Conservation (phyloP, 2,797 vertebrate species). For the Yasuhikotakia modesta region DNA sequence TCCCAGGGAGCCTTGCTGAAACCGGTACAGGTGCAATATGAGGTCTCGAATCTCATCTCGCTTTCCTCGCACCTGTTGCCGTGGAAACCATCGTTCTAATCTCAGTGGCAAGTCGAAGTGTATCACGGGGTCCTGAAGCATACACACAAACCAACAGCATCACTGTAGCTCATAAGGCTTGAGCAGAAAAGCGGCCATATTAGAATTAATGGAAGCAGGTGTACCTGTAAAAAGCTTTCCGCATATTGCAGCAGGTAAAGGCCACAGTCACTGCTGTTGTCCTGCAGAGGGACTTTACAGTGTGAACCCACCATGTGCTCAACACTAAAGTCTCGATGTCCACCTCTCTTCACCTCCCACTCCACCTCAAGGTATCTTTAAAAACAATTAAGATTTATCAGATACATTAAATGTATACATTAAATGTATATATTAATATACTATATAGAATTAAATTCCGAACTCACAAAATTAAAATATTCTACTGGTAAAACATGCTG, state of each 20-base stretch:
- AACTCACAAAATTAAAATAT: neutral
- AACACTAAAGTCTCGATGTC: conserved; percentile 80
- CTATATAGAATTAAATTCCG: neutral
- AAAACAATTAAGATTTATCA: neutral
- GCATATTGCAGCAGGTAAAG: conserved; percentile 94
- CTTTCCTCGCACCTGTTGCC: conserved; percentile 88
- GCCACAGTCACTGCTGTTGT: conserved; percentile 96
- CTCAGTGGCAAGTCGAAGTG: conserved; percentile 89
- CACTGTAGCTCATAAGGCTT: neutral
- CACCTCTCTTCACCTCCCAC: conserved; percentile 87
- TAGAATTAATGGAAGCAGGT: neutral
- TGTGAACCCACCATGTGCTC: conserved; percentile 82
- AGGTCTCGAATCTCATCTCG: conserved; percentile 92
- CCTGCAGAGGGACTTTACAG: conserved; percentile 91
- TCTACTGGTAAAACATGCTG: neutral
- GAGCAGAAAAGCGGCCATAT: neutral
- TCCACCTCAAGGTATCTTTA: conserved; percentile 91
- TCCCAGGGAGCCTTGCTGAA: conserved; percentile 74
- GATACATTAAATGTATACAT: neutral
- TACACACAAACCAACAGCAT: neutral
- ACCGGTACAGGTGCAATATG: conserved; percentile 86
- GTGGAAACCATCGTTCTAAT: conserved; percentile 90
- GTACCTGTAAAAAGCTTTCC: conserved; percentile 92
- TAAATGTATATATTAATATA: neutral
- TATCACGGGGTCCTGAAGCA: conserved; percentile 88